phyloP scores from a whole-genome alignment of 2,888 invertebrate genomes.

The Lepidonotus clava region DNA sequence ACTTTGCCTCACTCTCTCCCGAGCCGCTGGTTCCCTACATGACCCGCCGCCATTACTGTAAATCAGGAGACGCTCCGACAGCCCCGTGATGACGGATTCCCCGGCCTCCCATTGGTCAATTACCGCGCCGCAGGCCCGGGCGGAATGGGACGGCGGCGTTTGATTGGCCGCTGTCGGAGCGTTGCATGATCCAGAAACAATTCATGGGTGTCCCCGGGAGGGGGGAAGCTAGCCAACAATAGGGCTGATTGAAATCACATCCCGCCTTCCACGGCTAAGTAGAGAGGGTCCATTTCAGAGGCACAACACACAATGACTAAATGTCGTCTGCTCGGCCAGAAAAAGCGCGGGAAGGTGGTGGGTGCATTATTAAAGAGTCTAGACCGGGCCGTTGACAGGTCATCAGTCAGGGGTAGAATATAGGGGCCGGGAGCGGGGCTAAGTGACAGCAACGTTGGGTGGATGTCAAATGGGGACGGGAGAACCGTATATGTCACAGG shows the following conservation, averaged over 20 bases:
- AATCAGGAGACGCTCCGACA: not conserved
- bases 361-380: conserved; percentile 15
- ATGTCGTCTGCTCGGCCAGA: conserved; percentile 20
- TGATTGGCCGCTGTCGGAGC: not conserved
- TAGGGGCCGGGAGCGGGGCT: no score
- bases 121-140: not conserved
- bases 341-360: not conserved
- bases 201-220: not conserved
- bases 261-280: not conserved
- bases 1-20: no score
- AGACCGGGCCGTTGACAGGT: not conserved
- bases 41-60: not conserved
- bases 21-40: not conserved
- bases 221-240: not conserved
- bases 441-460: no score
- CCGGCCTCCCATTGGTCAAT: conserved; percentile 4
- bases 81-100: not conserved
- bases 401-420: conserved; percentile 18
- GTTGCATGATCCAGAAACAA: conserved; percentile 22
- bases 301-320: not conserved
- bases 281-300: not conserved
- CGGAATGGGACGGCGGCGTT: not conserved
- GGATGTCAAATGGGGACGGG: no score
- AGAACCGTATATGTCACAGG: no score
- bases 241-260: conserved; percentile 1